Percentiles rank a stretch among this genome's conserved stretches.
These are phyloP conservation scores for Philereme vetulata DNA, from an alignment of 2,888 invertebrate species.

Conservation along the genomic window DNA sequence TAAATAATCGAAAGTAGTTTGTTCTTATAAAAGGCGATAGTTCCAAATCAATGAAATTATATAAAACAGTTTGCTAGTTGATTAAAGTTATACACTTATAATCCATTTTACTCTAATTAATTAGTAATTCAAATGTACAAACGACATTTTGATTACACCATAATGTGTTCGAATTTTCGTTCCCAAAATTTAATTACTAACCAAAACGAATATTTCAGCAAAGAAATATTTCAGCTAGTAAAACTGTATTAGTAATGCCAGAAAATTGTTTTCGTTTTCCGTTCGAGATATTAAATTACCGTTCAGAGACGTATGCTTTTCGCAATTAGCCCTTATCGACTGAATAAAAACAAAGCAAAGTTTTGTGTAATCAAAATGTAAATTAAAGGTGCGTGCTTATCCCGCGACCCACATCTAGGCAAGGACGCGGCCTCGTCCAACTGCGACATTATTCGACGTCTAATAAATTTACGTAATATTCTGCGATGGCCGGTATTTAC, in stretches of 20 bases:
- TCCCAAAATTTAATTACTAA: conserved; percentile 23
- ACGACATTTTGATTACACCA: conserved; percentile 23
- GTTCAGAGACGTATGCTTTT: conserved; percentile 59
- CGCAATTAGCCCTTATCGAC: conserved; percentile 69
- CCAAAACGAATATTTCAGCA: conserved; percentile 1
- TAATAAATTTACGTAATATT: conserved; percentile 41
- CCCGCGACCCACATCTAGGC: conserved; percentile 77
- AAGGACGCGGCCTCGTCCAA: conserved; percentile 71
- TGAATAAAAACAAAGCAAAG: conserved; percentile 53
- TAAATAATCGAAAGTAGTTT: too few species aligned
- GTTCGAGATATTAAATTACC: conserved; percentile 42
- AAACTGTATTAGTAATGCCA: conserved; percentile 10
- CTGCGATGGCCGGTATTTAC: conserved; percentile 30
- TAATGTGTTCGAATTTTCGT: conserved; percentile 22
- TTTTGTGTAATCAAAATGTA: conserved; percentile 76
- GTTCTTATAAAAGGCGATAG: too few species aligned
- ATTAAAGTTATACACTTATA: background rate
- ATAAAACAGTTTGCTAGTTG: too few species aligned
- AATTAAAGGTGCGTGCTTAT: conserved; percentile 74
- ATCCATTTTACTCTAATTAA: background rate
- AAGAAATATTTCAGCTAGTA: too few species aligned
- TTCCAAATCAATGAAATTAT: too few species aligned
- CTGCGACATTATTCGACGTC: conserved; percentile 50
- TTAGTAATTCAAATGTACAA: conserved; percentile 18
- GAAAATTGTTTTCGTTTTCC: conserved; percentile 44